Percentiles rank a stretch among this genome's conserved stretches.
Evolutionary conservation across 2,797 vertebrate genomes (phyloP).

Genomic region (Tiaroga cobitis): DNA sequence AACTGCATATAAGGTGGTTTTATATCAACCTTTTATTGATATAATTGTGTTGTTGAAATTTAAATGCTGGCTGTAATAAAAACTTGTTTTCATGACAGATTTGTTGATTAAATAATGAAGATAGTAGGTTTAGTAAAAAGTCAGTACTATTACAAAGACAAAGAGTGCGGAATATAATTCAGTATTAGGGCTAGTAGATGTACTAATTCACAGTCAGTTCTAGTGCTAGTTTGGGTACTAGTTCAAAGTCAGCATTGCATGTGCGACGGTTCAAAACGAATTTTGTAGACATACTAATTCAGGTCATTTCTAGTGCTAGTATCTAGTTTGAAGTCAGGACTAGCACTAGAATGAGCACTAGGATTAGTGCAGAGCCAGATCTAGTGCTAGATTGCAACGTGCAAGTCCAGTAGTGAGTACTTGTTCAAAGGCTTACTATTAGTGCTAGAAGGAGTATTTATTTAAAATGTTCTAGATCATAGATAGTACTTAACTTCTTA

Average conservation of each 20-base stretch:
- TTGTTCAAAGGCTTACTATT: not conserved
- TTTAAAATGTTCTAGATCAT: not conserved
- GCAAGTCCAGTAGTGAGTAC: not conserved
- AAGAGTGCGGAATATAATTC: not conserved
- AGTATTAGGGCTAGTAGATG: not conserved
- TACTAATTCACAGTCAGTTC: not conserved
- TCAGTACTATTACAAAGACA: not conserved
- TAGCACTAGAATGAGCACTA: not conserved
- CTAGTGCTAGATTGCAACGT: not conserved
- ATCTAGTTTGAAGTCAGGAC: not conserved
- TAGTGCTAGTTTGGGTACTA: not conserved
- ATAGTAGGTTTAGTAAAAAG: not conserved
- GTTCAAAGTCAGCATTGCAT: not conserved
- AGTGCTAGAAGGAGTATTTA: not conserved
- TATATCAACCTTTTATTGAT: not conserved
- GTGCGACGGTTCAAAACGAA: not conserved
- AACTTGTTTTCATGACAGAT: not conserved
- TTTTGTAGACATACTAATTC: not conserved
- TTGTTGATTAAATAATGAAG: not conserved
- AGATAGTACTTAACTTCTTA: not conserved
- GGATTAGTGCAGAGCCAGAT: not conserved
- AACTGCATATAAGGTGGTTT: not conserved
- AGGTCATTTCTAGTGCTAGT: not conserved
- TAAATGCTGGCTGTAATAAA: not conserved
- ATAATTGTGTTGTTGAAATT: not conserved